phyloP scores from a whole-genome alignment of 1,140 invertebrate genomes.

The Contarinia nasturtii region DNA sequence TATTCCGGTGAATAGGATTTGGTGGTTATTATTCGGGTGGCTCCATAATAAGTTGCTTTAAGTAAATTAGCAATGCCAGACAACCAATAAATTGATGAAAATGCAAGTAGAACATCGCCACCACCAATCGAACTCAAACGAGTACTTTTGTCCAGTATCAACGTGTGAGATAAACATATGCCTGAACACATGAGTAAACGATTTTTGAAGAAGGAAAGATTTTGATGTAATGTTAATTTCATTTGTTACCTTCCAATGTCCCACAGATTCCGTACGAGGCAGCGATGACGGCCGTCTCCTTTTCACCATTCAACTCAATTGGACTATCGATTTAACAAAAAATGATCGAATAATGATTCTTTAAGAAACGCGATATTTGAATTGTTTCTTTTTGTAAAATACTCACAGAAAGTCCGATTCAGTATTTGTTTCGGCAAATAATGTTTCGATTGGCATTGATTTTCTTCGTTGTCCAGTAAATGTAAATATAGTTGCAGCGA shows the following conservation, averaged over 20 bases:
- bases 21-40: neutral
- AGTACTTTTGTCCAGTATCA: neutral
- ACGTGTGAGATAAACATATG: slow-evolving; percentile 11
- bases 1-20: neutral
- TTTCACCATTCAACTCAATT: slow-evolving; percentile 40
- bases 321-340: slow-evolving; percentile 50
- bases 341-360: slow-evolving; percentile 20
- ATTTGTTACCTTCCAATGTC: no score
- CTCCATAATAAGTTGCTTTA: neutral
- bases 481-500: slow-evolving; percentile 9
- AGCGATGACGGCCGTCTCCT: no score
- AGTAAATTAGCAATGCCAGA: neutral
- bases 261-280: no score
- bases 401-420: slow-evolving; percentile 17
- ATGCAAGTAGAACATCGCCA: neutral
- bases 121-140: neutral
- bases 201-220: no score
- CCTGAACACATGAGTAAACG: slow-evolving; percentile 23
- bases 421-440: slow-evolving; percentile 15
- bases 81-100: neutral
- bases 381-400: slow-evolving; percentile 6
- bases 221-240: no score
- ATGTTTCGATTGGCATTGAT: slow-evolving; percentile 12
- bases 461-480: slow-evolving; percentile 5
- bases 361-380: slow-evolving; percentile 12